Evolutionary conservation across 2,888 invertebrate species (phyloP).

Genomic region (Dicranocentrus wangi): DNA sequence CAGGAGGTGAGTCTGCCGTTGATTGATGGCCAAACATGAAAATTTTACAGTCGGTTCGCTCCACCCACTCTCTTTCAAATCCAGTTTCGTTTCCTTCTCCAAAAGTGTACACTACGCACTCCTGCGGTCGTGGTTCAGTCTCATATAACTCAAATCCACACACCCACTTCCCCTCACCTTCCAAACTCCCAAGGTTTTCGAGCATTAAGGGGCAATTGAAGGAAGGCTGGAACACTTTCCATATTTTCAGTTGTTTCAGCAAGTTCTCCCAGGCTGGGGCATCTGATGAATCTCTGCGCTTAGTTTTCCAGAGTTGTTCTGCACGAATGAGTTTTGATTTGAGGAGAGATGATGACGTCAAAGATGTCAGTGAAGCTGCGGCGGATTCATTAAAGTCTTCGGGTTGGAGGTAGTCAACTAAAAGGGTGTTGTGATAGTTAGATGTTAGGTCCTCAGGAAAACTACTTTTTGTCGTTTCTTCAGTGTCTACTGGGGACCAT

Average conservation of each 20-base stretch:
- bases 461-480: too few relatives aligned
- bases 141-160: conserved; percentile 46
- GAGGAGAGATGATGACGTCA: background rate
- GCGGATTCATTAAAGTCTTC: conserved; percentile 16
- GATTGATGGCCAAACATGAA: background rate
- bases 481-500: too few relatives aligned
- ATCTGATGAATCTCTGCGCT: too few relatives aligned
- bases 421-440: conserved; percentile 21
- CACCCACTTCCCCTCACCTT: conserved; percentile 13
- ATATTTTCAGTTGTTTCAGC: too few relatives aligned
- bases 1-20: background rate
- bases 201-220: conserved; percentile 26
- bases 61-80: background rate
- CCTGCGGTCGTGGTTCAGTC: conserved; percentile 18
- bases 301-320: conserved; percentile 2
- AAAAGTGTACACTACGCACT: conserved; percentile 42
- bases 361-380: background rate
- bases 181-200: conserved; percentile 4
- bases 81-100: background rate
- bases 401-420: conserved; percentile 22
- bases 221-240: background rate
- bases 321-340: conserved; percentile 13
- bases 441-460: background rate
- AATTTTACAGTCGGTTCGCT: conserved; percentile 6
- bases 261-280: too few relatives aligned